Conservation (phyloP, 2,797 vertebrate species). For the Lindbergichthys nudifrons region DNA sequence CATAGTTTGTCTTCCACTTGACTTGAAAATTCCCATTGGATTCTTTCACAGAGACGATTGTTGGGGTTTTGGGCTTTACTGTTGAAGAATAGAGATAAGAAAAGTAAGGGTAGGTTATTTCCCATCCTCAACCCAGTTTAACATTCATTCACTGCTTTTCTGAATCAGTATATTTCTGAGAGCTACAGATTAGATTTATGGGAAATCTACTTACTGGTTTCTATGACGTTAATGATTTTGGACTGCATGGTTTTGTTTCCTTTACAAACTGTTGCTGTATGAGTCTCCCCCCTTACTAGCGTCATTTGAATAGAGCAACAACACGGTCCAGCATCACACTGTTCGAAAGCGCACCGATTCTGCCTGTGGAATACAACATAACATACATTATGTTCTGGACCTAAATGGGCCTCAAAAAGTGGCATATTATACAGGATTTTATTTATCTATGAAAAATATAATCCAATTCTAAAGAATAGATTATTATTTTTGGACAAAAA, state of each 20-base stretch:
- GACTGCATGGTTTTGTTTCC: fast-evolving
- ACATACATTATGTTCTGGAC: background rate
- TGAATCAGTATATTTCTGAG: background rate
- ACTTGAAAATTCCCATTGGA: conserved; percentile 36
- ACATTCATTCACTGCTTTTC: background rate
- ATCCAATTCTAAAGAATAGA: too few species aligned
- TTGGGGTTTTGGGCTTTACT: conserved; percentile 69
- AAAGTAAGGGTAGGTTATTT: background rate
- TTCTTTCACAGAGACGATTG: conserved; percentile 23
- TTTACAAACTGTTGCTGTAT: conserved; percentile 3
- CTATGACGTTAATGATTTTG: fast-evolving
- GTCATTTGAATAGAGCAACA: fast-evolving
- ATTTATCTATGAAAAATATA: too few species aligned
- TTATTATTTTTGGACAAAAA: too few species aligned
- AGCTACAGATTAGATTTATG: background rate
- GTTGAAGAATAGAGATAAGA: background rate
- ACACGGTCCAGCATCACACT: conserved; percentile 24
- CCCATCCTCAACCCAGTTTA: background rate
- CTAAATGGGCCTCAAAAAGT: too few species aligned
- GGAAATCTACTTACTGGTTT: conserved; percentile 47
- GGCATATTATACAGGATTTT: too few species aligned
- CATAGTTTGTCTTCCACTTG: conserved; percentile 42
- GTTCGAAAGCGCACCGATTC: fast-evolving
- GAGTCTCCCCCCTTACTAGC: fast-evolving
- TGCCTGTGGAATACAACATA: conserved; percentile 31